Percentiles rank a stretch among this genome's conserved stretches.
phyloP scores from a whole-genome alignment of 92 coral and sea anemone species.

The Montipora capitata region DNA sequence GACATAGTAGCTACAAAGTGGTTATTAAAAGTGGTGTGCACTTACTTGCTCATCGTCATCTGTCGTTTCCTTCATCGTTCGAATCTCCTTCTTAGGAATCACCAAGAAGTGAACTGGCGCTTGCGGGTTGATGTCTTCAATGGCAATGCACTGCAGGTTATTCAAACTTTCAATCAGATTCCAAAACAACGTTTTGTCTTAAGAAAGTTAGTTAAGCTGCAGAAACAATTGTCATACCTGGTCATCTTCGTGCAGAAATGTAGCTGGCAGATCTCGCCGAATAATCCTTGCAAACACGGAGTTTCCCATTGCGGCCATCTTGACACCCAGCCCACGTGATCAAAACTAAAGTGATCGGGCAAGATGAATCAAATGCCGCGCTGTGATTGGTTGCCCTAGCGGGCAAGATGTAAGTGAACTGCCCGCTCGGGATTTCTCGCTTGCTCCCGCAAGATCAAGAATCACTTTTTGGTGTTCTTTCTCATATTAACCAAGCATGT shows the following conservation, averaged over 20 bases:
- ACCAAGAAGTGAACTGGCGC: conserved; percentile 96
- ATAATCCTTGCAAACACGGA: conserved; percentile 88
- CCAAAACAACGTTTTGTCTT: neutral
- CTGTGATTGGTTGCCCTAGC: no score
- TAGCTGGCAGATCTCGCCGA: conserved; percentile 87
- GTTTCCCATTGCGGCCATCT: conserved; percentile 57
- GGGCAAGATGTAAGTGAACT: no score
- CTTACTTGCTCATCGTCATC: conserved; percentile 95
- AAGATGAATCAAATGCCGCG: no score
- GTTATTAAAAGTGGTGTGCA: neutral
- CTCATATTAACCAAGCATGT: no score
- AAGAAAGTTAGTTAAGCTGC: neutral
- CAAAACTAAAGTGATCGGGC: no score
- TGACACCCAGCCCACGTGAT: neutral
- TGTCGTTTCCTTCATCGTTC: conserved; percentile 85
- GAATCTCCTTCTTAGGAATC: conserved; percentile 92
- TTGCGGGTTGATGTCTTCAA: conserved; percentile 95
- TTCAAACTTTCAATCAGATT: no score
- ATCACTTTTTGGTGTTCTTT: no score
- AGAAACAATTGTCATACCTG: conserved; percentile 63
- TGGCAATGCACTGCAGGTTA: conserved; percentile 85
- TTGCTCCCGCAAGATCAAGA: no score
- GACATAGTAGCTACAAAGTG: no score
- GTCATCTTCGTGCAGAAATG: conserved; percentile 86
- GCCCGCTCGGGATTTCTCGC: no score